Conservation (phyloP, 2,797 vertebrate genomes). For the Phrynocephalus forsythii region DNA sequence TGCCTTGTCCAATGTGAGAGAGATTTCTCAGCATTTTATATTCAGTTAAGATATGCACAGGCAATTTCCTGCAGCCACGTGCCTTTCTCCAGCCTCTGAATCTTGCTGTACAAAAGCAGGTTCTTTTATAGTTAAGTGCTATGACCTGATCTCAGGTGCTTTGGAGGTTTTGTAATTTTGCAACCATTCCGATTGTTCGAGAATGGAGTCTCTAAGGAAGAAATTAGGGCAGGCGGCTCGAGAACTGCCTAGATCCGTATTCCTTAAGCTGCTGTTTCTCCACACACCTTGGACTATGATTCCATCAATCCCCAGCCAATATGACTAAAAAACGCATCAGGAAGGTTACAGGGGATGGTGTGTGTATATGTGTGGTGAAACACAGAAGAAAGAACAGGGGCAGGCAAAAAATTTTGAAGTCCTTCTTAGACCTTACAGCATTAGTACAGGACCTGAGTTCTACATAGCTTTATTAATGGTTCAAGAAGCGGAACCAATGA, state of each 20-base stretch:
- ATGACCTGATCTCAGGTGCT: neutral
- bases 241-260: neutral
- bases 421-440: neutral
- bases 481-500: neutral
- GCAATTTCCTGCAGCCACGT: conserved; percentile 4
- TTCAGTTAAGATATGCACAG: neutral
- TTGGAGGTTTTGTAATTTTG: neutral
- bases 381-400: neutral
- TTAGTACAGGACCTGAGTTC: neutral
- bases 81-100: neutral
- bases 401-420: neutral
- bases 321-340: no score
- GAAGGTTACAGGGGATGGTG: no score
- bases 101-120: fast-evolving
- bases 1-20: neutral
- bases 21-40: conserved; percentile 20
- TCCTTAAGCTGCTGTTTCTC: no score
- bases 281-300: no score
- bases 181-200: neutral
- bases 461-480: neutral
- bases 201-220: no score
- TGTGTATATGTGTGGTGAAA: neutral
- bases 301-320: no score
- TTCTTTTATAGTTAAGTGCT: neutral
- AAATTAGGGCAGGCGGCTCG: neutral